Evolutionary conservation across 2,113 vertebrate species (phyloP), one percentile per base, ranked within the genome.

Genomic region (Eleginops maclovinus): DNA sequence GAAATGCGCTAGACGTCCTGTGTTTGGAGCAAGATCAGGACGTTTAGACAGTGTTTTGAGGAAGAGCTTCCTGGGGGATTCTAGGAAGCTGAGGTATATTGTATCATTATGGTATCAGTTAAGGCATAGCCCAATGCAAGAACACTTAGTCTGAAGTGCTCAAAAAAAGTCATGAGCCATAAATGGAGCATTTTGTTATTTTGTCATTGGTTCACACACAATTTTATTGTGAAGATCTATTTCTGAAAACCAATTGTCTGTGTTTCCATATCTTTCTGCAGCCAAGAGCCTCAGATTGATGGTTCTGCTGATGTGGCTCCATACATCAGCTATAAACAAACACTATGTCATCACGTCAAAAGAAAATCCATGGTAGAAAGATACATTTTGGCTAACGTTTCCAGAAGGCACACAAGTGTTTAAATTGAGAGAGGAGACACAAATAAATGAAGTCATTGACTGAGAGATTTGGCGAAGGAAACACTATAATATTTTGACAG

Each of bases 401-500:
- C 64, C 10, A 28, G 73, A 28, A 55, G 54, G 64, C n/a, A 40
- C 65, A 47, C 26, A 69, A 51, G 41, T 81, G 77, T 88, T 87
- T 75, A 85, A 63, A 73, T 1, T n/a, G 17, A 79, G 54, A 24
- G n/a, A 71, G 36, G 58, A 64, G 14, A 72, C 55, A 66, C 61
- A 85, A 88, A 80, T 59, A 88, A 70, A 77, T 64, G 62, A 65
- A 58, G 54, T 71, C 68, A 64, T 40, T 22, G 71, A 62, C 62
- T 7, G 62, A 54, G 61, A 77, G 21, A 54, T 64, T 76, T 62
- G 72, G 75, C 19, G 11, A 53, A 53, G 47, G 53, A 75, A 66
- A 31, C 50, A n/a, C 24, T 55, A 31, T 53, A 71, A 71, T 77
- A 80, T 79, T 88, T 72, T 81, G 79, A 81, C 71, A 81, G 63